Evolutionary conservation across 2,113 vertebrate species (phyloP).

Genomic region (Sturnira hondurensis): DNA sequence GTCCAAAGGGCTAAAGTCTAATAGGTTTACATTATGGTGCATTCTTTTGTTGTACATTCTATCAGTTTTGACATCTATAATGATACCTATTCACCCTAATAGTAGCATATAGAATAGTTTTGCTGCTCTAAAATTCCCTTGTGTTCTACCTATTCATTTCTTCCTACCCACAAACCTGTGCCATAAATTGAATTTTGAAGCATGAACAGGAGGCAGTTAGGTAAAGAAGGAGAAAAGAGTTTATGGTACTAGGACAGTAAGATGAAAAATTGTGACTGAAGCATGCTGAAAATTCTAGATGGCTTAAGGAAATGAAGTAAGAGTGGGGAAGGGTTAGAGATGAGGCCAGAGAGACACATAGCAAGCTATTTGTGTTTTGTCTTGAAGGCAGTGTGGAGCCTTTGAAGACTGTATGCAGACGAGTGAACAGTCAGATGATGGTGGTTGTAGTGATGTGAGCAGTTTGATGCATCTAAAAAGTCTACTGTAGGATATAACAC

Average conservation of each 20-base stretch:
- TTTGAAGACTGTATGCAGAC: neutral
- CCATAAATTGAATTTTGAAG: slow-evolving; percentile 8
- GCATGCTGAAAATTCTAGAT: neutral
- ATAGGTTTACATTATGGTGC: neutral
- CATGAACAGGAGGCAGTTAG: neutral
- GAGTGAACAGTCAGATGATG: neutral
- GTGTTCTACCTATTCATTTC: neutral
- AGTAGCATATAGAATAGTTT: too few species aligned
- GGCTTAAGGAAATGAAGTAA: neutral
- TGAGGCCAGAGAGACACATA: neutral
- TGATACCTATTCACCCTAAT: neutral
- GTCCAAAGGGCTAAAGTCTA: neutral
- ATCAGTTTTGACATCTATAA: neutral
- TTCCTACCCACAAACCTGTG: neutral
- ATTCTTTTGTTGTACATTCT: neutral
- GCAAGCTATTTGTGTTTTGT: neutral
- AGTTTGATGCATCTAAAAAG: neutral
- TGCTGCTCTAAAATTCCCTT: too few species aligned
- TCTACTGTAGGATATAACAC: neutral
- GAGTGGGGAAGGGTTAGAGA: neutral
- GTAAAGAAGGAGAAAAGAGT: neutral
- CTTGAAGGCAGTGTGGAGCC: neutral
- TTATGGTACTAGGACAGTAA: neutral
- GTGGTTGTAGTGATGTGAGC: neutral
- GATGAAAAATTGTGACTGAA: neutral